Percentiles rank a stretch among this genome's conserved stretches.
These are phyloP conservation scores for Caenorhabditis auriculariae DNA, from an alignment of 2,888 invertebrate genomes.

Conservation along the genomic window DNA sequence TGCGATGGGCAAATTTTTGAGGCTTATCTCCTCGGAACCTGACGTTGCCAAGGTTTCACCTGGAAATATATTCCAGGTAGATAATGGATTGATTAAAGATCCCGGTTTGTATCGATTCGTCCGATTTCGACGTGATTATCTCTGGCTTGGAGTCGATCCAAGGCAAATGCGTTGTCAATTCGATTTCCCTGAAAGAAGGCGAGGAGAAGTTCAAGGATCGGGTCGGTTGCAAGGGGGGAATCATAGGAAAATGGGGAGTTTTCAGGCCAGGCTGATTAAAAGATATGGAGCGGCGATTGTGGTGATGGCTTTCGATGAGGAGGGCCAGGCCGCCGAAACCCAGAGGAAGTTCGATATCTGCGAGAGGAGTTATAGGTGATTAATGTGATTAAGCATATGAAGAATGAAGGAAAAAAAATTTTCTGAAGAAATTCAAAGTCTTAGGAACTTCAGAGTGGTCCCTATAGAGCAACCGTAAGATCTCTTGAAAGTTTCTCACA, in stretches of 20 bases:
- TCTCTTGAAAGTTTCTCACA: too few species aligned
- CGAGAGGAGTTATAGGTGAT: constrained; percentile 63
- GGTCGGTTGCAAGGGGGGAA: constrained; percentile 4
- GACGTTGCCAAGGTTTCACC: constrained; percentile 69
- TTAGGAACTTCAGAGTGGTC: too few species aligned
- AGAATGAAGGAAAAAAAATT: neutral
- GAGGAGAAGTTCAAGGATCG: constrained; percentile 68
- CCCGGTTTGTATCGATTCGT: constrained; percentile 71
- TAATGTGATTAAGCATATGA: neutral
- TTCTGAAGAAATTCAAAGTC: neutral
- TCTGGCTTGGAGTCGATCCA: constrained; percentile 69
- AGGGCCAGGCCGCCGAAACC: constrained; percentile 69
- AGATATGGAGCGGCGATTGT: constrained; percentile 70
- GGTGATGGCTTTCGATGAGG: constrained; percentile 72
- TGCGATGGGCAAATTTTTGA: constrained; percentile 70
- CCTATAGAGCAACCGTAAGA: too few species aligned
- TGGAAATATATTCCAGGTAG: neutral
- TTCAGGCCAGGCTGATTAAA: constrained; percentile 67
- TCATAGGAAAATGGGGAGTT: constrained; percentile 32
- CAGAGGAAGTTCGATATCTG: constrained; percentile 70
- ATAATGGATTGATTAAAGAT: constrained; percentile 63
- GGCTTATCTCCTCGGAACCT: constrained; percentile 70
- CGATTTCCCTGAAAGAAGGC: constrained; percentile 71
- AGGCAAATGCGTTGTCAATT: constrained; percentile 71
- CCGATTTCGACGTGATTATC: constrained; percentile 70